Base-by-base conservation (phyloP, 2,797 vertebrate genomes). In the Oophaga sylvatica region DNA sequence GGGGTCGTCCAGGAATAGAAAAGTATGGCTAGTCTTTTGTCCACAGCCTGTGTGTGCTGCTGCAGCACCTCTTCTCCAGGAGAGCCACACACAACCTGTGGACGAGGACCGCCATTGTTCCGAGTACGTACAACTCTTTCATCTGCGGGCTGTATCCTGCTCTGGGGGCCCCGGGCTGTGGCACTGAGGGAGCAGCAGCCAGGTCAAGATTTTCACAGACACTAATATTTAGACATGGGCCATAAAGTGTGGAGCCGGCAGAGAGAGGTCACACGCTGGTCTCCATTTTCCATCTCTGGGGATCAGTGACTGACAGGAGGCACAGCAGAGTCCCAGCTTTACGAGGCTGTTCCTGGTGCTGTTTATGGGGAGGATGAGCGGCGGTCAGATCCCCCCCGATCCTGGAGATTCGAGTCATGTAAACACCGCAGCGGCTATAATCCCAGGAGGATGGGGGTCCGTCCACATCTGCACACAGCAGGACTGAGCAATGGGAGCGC, bases 331-430 rank as follows among this genome's bases (percentile, higher is more conserved):
- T 29, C 65, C 65, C 53, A 5, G 12, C 48, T 79, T 60, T 80
- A 63, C 76, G 17, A 78, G 76, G 11, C 26, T 22, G 31, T n/a
- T 83, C 67, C 29, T 22, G 65, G 63, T 1, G 81, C 65, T 83
- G 81, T 83, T 57, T 83, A 68, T 68, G 63, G 19, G 22, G 3
- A n/a, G 22, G 65, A 48, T 26, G 19, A 59, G 4, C n/a, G 45
- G 16, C 26, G n/a, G 22, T 19, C 41, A 12, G 2, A 26, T 22
- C 62, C 62, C 62, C 12, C 6, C 17, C 9, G 19, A 48, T 1
- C 63, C 80, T 68, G n/a, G 53, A 67, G 67, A 68, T 67, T 57
- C 81, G 13, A 26, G 48, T 45, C 53, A 59, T 83, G 48, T 83
- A 83, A 83, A 68, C 67, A 71, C 53, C n/a, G 81, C 67, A 31